A percentile compares a stretch with the other conserved stretches of the same genome.
phyloP scores from a whole-genome alignment of 2,113 vertebrate species.

The Muntiacus muntjak region DNA sequence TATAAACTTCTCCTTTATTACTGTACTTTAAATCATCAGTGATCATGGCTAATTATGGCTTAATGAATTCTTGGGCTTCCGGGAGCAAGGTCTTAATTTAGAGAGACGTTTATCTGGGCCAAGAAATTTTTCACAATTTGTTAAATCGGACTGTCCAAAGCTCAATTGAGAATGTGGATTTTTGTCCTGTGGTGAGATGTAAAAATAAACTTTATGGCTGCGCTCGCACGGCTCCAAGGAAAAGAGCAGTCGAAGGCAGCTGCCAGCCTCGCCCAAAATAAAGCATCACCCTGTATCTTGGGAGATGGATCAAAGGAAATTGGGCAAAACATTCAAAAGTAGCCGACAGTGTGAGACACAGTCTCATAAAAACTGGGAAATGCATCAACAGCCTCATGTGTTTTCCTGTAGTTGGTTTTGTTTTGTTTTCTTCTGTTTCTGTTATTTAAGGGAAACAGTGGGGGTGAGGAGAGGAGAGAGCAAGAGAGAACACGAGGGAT shows the following conservation, averaged over 20 bases:
- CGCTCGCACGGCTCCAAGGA: slow-evolving; percentile 36
- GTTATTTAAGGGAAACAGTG: not conserved
- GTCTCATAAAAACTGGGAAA: slow-evolving; percentile 9
- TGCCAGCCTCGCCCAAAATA: slow-evolving; percentile 41
- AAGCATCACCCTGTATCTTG: slow-evolving; percentile 24
- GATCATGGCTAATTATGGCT: slow-evolving; percentile 75
- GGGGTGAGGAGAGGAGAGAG: not conserved
- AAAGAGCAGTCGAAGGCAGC: slow-evolving; percentile 15
- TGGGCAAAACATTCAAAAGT: slow-evolving; percentile 22
- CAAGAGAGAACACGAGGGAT: not conserved
- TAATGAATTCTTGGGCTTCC: slow-evolving; percentile 79
- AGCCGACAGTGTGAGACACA: not conserved
- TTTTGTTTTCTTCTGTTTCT: not conserved
- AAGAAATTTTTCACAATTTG: slow-evolving; percentile 72
- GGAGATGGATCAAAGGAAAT: not conserved
- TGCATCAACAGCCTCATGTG: not conserved
- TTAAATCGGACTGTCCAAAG: slow-evolving; percentile 56
- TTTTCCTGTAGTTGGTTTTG: not conserved
- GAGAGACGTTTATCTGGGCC: slow-evolving; percentile 77
- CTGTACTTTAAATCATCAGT: slow-evolving; percentile 63
- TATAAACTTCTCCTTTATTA: slow-evolving; percentile 64
- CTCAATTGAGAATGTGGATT: slow-evolving; percentile 58
- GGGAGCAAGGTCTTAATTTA: slow-evolving; percentile 76
- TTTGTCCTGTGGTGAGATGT: slow-evolving; percentile 33
- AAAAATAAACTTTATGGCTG: slow-evolving; percentile 46